phyloP scores from a whole-genome alignment of 2,797 vertebrate genomes.

The Muscicapa striata region DNA sequence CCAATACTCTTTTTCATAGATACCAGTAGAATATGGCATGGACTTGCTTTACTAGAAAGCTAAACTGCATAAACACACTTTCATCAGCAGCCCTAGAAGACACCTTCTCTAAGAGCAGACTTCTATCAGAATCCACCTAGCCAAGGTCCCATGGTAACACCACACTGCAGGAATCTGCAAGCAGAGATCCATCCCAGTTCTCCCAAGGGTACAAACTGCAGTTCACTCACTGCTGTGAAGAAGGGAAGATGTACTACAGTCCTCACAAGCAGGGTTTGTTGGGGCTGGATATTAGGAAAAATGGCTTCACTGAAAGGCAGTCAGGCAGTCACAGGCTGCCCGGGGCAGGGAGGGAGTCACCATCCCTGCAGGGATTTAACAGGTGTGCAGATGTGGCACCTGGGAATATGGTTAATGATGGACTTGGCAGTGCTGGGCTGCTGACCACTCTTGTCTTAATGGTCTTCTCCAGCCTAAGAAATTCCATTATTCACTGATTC shows the following conservation, averaged over 20 bases:
- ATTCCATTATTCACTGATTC: background rate
- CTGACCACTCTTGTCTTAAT: background rate
- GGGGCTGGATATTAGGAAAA: background rate
- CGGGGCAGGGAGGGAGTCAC: background rate
- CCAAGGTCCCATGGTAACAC: background rate
- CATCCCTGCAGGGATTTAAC: background rate
- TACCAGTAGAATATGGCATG: background rate
- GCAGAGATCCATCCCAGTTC: background rate
- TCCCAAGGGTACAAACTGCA: background rate
- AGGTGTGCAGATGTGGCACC: too few species aligned
- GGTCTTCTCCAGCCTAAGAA: background rate
- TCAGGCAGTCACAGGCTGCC: background rate
- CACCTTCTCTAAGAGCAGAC: background rate
- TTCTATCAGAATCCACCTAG: background rate
- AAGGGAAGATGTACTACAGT: background rate
- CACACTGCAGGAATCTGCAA: background rate
- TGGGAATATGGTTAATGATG: background rate
- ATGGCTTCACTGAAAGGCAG: background rate
- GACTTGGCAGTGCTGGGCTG: background rate
- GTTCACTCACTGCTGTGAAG: background rate
- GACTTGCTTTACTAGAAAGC: background rate
- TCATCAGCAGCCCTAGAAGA: background rate
- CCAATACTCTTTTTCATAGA: background rate
- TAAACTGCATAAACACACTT: background rate
- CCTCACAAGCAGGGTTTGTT: background rate